phyloP scores from a whole-genome alignment of 2,113 vertebrate species.

The Chaenogobius annularis region DNA sequence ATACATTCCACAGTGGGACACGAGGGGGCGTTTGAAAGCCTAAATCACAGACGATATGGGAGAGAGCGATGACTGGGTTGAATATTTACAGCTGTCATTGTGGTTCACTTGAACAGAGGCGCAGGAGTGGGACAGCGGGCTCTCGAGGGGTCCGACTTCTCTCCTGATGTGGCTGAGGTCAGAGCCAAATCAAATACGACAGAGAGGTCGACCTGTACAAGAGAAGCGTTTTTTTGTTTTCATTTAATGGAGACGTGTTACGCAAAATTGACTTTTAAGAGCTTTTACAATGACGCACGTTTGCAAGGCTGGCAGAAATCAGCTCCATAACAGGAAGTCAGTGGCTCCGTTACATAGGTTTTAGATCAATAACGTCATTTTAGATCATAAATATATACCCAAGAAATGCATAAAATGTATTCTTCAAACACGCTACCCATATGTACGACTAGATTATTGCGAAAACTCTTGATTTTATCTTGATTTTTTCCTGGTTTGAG shows the following conservation, averaged over 20 bases:
- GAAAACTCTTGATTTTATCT: not conserved
- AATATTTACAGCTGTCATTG: slow-evolving; percentile 19
- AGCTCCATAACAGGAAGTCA: too few species aligned
- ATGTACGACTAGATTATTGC: not conserved
- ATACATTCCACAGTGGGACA: not conserved
- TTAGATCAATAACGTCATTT: too few species aligned
- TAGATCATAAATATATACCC: too few species aligned
- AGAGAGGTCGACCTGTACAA: slow-evolving; percentile 43
- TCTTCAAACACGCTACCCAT: not conserved
- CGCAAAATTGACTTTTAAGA: too few species aligned
- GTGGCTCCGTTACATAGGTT: too few species aligned
- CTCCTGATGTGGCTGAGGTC: slow-evolving; percentile 54
- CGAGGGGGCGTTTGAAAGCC: slow-evolving; percentile 2
- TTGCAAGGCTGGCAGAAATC: too few species aligned
- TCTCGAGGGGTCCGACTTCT: slow-evolving; percentile 29
- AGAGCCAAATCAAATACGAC: slow-evolving; percentile 45
- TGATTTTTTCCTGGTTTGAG: not conserved
- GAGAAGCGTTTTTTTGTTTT: not conserved
- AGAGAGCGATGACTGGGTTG: slow-evolving; percentile 56
- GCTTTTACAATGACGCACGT: too few species aligned
- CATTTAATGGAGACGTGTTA: not conserved
- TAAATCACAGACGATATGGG: slow-evolving; percentile 16
- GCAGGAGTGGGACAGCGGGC: slow-evolving; percentile 21
- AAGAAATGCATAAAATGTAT: too few species aligned
- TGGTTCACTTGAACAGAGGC: slow-evolving; percentile 6